Evolutionary conservation across 2,888 invertebrate species (phyloP), one percentile per base, ranked within the genome.

Genomic region (Spisula solida): DNA sequence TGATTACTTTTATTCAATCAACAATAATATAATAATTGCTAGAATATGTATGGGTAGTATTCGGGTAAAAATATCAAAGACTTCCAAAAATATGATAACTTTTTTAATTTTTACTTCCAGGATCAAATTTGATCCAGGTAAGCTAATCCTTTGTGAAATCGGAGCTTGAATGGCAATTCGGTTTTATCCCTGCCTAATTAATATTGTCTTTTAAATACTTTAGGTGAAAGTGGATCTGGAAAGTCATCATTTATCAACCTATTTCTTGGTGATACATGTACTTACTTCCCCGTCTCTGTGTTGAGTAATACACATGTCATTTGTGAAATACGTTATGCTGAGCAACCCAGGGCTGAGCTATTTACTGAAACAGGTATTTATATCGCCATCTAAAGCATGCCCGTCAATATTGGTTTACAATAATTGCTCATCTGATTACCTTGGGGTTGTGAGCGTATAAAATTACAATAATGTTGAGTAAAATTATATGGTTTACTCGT

Each of bases 181-280:
- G 41, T 41, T 75, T 18, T 75, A 34, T 31, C 0, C 16, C 0
- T 66, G n/a, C n/a, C 25, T 1, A 31, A 31, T 70, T 29, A 41
- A 25, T 25, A 10, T 34, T 75, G 29, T 16, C 2, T 31, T 70
- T 83, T n/a, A n/a, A n/a, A n/a, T n/a, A n/a, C n/a, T 88, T 34
- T 34, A 90, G 95, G 95, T 34, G 95, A 95, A 83, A 94, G 94
- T 29, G 94, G 93, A 12, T 92, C 95, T 20, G 95, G 95, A 12
- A 95, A 95, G 79, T 94, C 94, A 31, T 93, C 93, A 18, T 94
- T 95, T 60, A 93, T 95, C 80, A 95, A 95, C 82, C 85, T 93
- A 14, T 79, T 95, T 1, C 91, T 95, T 18, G 94, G 94, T 0
- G 88, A 93, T 47, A 88, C n/a, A n/a, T n/a, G n/a, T n/a, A n/a